These are phyloP conservation scores for Patella depressa DNA, from an alignment of 2,888 invertebrate genomes.

Conservation along the genomic window DNA sequence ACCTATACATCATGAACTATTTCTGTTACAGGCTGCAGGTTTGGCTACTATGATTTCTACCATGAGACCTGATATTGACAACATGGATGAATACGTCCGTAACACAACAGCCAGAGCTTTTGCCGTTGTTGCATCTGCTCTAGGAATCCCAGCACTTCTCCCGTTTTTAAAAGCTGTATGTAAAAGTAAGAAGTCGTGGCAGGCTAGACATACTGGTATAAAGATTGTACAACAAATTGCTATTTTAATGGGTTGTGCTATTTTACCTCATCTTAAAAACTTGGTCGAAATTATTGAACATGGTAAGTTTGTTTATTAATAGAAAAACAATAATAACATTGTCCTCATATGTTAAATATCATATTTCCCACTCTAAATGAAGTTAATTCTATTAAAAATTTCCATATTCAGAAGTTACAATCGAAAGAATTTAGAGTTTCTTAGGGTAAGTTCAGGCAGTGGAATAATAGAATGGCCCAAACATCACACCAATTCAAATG, in stretches of 20 bases:
- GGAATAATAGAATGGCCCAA: too few species aligned
- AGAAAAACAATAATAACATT: too few species aligned
- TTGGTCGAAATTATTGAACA: slow-evolving; percentile 99
- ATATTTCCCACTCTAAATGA: too few species aligned
- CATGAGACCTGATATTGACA: slow-evolving; percentile 99
- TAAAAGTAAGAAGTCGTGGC: slow-evolving; percentile 99
- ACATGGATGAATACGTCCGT: slow-evolving; percentile 98
- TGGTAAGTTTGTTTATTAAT: slow-evolving; percentile 75
- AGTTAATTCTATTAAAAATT: too few species aligned
- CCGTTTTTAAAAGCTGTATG: slow-evolving; percentile 99
- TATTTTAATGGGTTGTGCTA: slow-evolving; percentile 99
- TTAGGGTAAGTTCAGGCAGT: too few species aligned
- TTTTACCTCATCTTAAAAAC: slow-evolving; percentile 96
- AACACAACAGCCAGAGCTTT: slow-evolving; percentile 99
- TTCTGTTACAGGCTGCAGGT: slow-evolving; percentile 83
- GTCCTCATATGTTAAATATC: too few species aligned
- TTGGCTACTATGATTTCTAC: slow-evolving; percentile 99
- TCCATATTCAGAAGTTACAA: too few species aligned
- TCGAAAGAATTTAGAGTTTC: too few species aligned
- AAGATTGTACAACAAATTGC: slow-evolving; percentile 99
- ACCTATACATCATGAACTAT: background rate
- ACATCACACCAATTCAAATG: too few species aligned
- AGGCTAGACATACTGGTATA: slow-evolving; percentile 95
- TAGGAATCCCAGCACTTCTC: slow-evolving; percentile 96
- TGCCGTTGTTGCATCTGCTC: slow-evolving; percentile 99